Evolutionary conservation across 2,888 invertebrate genomes (phyloP), one percentile per base, ranked within the genome.

Genomic region (Drosophila ochracea): DNA sequence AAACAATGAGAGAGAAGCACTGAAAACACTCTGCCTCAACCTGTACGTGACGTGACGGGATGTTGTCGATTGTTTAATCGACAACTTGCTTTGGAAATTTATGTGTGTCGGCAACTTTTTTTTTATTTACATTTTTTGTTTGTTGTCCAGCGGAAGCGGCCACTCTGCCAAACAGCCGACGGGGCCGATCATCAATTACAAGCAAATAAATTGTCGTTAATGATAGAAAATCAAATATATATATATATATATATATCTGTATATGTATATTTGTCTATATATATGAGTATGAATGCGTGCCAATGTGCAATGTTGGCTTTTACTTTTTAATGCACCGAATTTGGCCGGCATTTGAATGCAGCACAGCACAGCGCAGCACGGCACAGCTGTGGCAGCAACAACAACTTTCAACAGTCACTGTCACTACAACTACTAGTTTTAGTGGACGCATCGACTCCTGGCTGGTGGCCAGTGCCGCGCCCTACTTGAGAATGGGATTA

Each of bases 21-120:
- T 39, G 25, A 25, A 52, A 58, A 16, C 21, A 37, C 54, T 31
- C 55, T 19, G 16, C 28, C 72, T 60, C 76, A 81, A 78, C 74
- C 75, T 82, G 55, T 76, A 75, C 81, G 80, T 82, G 91, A 92
- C 92, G 92, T 92, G 92, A 92, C 92, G 92, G 92, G 92, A 92
- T 92, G 91, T 92, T 84, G 91, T 88, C 84, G 85, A 90, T 85
- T 87, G 85, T 84, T 89, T 83, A 86, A 88, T 90, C 90, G 90
- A 75, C 90, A 84, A 87, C 91, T 91, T 81, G 83, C 86, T 83
- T 89, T 91, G 85, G 77, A 91, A 88, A 91, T 92, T 91, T 85
- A 88, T 91, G 82, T 84, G 80, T 77, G 74, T 65, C 70, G 84
- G 60, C 64, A 68, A 58, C 37, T n/a, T 43, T 64, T 58, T 19